Evolutionary conservation across 2,888 invertebrate genomes (phyloP).

Genomic region (Pimpla rufipes): DNA sequence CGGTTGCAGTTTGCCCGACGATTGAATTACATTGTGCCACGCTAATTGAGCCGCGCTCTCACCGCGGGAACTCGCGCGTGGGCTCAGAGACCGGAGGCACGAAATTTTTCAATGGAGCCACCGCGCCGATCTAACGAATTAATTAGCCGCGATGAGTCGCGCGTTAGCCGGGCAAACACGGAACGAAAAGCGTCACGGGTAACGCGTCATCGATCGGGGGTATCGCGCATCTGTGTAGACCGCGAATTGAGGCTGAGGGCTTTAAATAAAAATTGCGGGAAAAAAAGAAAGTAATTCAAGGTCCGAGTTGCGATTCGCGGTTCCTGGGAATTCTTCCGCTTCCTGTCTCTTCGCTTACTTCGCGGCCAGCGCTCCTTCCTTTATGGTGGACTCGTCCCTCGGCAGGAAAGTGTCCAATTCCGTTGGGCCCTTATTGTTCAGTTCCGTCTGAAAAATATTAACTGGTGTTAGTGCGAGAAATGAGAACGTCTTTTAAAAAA

Average conservation of each 20-base stretch:
- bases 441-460: conserved; percentile 57
- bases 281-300: too few species aligned
- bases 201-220: neutral
- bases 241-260: neutral
- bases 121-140: neutral
- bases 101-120: neutral
- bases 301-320: too few species aligned
- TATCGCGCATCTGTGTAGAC: neutral
- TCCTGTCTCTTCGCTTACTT: conserved; percentile 78
- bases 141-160: neutral
- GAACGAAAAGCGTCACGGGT: too few species aligned
- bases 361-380: conserved; percentile 80
- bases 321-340: too few species aligned
- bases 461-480: too few species aligned
- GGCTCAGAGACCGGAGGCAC: neutral
- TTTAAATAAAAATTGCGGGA: too few species aligned
- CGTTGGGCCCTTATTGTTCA: conserved; percentile 86
- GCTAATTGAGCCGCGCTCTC: conserved; percentile 20
- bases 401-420: conserved; percentile 94
- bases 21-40: conserved; percentile 54
- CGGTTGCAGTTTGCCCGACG: conserved; percentile 45
- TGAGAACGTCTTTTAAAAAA: too few species aligned
- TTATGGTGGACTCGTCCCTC: conserved; percentile 87
- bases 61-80: conserved; percentile 7
- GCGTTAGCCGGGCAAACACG: neutral